phyloP scores from a whole-genome alignment of 2,797 vertebrate genomes.

The Notamacropus eugenii region DNA sequence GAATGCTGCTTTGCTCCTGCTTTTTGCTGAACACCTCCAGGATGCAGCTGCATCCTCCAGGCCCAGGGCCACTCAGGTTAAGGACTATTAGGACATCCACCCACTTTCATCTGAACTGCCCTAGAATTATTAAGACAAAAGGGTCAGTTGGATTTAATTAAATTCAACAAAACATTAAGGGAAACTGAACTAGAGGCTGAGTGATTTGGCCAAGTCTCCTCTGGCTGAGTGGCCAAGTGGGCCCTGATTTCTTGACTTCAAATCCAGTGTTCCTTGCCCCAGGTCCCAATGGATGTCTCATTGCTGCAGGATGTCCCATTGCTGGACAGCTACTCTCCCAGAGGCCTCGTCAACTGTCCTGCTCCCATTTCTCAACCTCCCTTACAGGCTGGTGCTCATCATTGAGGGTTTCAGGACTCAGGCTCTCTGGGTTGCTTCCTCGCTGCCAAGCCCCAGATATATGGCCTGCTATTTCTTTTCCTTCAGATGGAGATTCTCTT shows the following conservation, averaged over 20 bases:
- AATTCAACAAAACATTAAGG: background rate
- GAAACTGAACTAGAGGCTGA: background rate
- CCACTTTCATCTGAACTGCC: background rate
- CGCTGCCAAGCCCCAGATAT: background rate
- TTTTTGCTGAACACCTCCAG: background rate
- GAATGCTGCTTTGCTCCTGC: background rate
- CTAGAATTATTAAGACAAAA: background rate
- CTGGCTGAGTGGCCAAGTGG: background rate
- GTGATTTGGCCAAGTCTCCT: background rate
- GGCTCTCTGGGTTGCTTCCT: background rate
- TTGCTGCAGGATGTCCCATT: background rate
- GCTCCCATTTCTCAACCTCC: background rate
- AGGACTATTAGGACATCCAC: background rate
- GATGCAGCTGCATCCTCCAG: background rate
- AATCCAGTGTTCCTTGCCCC: background rate
- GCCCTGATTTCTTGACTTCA: background rate
- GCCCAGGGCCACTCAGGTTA: background rate
- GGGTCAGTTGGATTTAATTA: conserved; percentile 2
- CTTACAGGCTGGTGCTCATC: background rate
- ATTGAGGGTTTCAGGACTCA: background rate
- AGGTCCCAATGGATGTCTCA: background rate
- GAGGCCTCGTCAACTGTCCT: background rate
- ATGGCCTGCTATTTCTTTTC: background rate
- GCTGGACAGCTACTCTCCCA: background rate
- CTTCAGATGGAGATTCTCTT: background rate